These are phyloP conservation scores for Epinephelus fuscoguttatus DNA, from an alignment of 2,113 vertebrate genomes.

Conservation along the genomic window DNA sequence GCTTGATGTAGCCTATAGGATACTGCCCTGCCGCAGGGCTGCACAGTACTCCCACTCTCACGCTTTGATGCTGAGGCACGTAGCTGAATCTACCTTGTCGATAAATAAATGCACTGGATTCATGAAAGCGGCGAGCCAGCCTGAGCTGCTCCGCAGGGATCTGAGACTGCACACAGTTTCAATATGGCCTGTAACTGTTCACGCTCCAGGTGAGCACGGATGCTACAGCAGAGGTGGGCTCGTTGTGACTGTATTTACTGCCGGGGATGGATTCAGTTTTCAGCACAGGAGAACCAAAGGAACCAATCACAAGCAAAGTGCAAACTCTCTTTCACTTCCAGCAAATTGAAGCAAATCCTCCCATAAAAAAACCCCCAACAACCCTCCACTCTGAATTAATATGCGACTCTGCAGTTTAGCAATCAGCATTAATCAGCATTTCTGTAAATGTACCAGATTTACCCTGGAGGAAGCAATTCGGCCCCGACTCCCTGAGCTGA, in stretches of 20 bases:
- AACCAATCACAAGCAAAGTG: slow-evolving; percentile 18
- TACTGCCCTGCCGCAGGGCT: slow-evolving; percentile 52
- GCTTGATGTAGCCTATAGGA: slow-evolving; percentile 61
- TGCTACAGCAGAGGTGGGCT: too few relatives aligned
- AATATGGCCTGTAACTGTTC: slow-evolving; percentile 4
- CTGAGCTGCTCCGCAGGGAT: slow-evolving; percentile 55
- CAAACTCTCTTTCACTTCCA: slow-evolving; percentile 24
- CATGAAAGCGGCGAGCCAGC: slow-evolving; percentile 51
- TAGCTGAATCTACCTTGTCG: slow-evolving; percentile 68
- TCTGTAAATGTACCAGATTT: slow-evolving; percentile 52
- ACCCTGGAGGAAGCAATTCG: slow-evolving; percentile 46
- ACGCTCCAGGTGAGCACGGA: not conserved
- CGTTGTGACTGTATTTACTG: slow-evolving; percentile 11
- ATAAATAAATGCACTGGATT: slow-evolving; percentile 55
- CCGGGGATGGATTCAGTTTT: slow-evolving; percentile 16
- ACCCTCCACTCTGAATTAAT: slow-evolving; percentile 23
- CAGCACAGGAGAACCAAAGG: slow-evolving; percentile 17
- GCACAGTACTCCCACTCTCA: slow-evolving; percentile 43
- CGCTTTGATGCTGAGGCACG: slow-evolving; percentile 79
- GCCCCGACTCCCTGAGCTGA: slow-evolving; percentile 57
- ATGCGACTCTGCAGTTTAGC: slow-evolving; percentile 39
- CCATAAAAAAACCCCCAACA: slow-evolving; percentile 5
- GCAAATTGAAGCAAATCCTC: slow-evolving; percentile 33
- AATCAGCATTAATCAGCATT: slow-evolving; percentile 48
- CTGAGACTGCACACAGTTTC: slow-evolving; percentile 46